Percentiles rank a stretch among this genome's conserved stretches.
Conservation (phyloP, 2,888 invertebrate genomes). For the Melanchra persicariae region DNA sequence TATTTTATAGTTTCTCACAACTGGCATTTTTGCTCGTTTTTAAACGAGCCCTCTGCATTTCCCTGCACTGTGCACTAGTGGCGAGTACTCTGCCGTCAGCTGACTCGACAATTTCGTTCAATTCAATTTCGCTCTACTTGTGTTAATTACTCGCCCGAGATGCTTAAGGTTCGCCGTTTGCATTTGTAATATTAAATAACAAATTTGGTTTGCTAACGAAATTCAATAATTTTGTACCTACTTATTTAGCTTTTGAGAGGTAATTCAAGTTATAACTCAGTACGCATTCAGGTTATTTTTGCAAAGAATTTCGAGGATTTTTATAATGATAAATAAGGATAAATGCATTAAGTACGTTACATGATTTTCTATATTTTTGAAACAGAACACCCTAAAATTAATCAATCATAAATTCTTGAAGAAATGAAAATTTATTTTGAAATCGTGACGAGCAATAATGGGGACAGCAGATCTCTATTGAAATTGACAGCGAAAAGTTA, state of each 20-base stretch:
- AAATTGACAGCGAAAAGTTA: no score
- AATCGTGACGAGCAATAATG: no score
- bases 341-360: no score
- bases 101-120: constrained; percentile 61
- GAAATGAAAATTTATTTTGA: no score
- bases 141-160: constrained; percentile 64
- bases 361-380: no score
- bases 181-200: constrained; percentile 33
- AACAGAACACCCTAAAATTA: no score
- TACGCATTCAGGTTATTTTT: not conserved
- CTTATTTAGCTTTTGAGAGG: constrained; percentile 2
- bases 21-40: no score
- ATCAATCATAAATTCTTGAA: no score
- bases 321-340: no score
- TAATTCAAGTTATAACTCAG: constrained; percentile 7
- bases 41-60: constrained; percentile 4
- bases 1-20: no score
- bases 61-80: constrained; percentile 3
- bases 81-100: constrained; percentile 46
- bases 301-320: not conserved
- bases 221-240: constrained; percentile 19
- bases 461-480: no score
- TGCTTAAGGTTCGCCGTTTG: constrained; percentile 46
- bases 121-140: constrained; percentile 66
- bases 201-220: constrained; percentile 14